Evolutionary conservation across 2,888 invertebrate species (phyloP), one percentile per base, ranked within the genome.

Genomic region (Agriopis leucophaearia): DNA sequence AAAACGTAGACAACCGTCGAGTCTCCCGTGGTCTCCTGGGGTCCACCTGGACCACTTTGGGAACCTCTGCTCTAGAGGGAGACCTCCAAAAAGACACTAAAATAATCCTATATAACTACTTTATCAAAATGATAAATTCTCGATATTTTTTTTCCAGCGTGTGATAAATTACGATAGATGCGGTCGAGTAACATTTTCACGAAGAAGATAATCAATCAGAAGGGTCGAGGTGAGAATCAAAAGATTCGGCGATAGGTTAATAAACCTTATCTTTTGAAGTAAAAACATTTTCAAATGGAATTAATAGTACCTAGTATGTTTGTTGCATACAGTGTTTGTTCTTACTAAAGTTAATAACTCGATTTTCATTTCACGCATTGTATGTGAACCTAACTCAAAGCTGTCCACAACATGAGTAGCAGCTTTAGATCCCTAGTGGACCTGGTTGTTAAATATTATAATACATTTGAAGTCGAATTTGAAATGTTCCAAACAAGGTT

Each of bases 371-470:
- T 56, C 50, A 8, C 36, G 42, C 51, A n/a, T 50, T 36, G 16
- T 16, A 42, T 9, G 12, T 40, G 12, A 52, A 64, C 58, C 64
- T 57, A 27, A 54, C 52, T 59, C 64, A 59, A 44, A 57, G 51
- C 58, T 64, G 64, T 64, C 58, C 35, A 45, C 52, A 52, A 59
- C 52, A 64, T 64, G 44, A 45, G 40, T 18, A 45, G 47, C 44
- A 51, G 58, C 45, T 51, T 50, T 35, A 15, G 18, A 42, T 42
- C 27, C 36, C 56, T n/a, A 8, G 48, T 13, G 16, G 42, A 16
- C 40, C 0, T 50, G 18, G 47, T 27, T 3, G 27, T 27, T 27
- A 27, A 27, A 13, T n/a, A 13, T 40, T 42, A 12, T 8, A 42
- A 50, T 16, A 42, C 27, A 44, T 56, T 64, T 56, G 15, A 64